Evolutionary conservation across 1,140 invertebrate genomes (phyloP).

Genomic region (Macrocentrus cingulum): DNA sequence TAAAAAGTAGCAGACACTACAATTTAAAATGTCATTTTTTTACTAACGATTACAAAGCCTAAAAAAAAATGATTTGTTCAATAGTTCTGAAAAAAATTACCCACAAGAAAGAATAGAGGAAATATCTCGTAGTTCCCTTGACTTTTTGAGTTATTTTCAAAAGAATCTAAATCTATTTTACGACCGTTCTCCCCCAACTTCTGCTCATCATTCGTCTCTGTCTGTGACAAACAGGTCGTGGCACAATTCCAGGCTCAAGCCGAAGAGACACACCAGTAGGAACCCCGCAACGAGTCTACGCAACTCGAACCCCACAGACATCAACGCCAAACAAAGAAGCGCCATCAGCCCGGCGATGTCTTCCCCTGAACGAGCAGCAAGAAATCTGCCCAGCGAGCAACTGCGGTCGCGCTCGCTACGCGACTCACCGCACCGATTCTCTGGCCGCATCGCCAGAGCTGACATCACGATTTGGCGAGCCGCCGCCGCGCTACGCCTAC

Average conservation of each 20-base stretch:
- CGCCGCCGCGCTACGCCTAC: slow-evolving; percentile 43
- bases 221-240: slow-evolving; percentile 11
- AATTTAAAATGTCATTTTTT: too few species aligned
- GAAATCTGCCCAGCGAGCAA: slow-evolving; percentile 43
- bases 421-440: slow-evolving; percentile 16
- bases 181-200: too few species aligned
- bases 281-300: slow-evolving; percentile 44
- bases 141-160: too few species aligned
- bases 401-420: slow-evolving; percentile 46
- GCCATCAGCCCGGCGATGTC: slow-evolving; percentile 50
- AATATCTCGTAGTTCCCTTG: too few species aligned
- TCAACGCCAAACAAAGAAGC: slow-evolving; percentile 55
- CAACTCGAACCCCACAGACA: slow-evolving; percentile 39
- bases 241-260: slow-evolving; percentile 20
- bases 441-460: slow-evolving; percentile 21
- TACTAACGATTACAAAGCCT: too few species aligned
- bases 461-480: slow-evolving; percentile 30
- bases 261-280: slow-evolving; percentile 37
- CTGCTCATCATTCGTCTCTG: too few species aligned
- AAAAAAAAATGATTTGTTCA: too few species aligned
- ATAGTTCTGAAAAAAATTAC: too few species aligned
- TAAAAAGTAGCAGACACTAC: too few species aligned
- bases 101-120: too few species aligned
- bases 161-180: too few species aligned
- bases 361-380: slow-evolving; percentile 47